Conservation (phyloP, 2,888 invertebrate species). For the Eudasyphora cyanicolor region DNA sequence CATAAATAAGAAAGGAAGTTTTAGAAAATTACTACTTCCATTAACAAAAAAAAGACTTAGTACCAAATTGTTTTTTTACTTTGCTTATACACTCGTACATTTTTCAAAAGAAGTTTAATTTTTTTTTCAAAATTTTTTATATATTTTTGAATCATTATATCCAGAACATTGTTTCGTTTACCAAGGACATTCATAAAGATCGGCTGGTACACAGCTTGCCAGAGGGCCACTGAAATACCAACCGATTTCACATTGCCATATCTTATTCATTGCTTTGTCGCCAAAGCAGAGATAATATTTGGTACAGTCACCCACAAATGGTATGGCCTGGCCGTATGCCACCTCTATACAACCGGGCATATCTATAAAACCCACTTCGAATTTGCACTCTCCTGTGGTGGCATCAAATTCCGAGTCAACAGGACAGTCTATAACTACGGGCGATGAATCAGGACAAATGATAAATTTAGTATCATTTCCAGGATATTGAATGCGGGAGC, state of each 20-base stretch:
- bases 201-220: slow-evolving; percentile 49
- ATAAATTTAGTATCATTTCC: slow-evolving; percentile 62
- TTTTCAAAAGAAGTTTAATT: no score
- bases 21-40: no score
- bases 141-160: no score
- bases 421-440: slow-evolving; percentile 56
- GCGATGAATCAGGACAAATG: slow-evolving; percentile 61
- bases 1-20: no score
- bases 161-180: no score
- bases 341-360: slow-evolving; percentile 33
- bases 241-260: slow-evolving; percentile 22
- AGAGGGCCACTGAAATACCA: slow-evolving; percentile 43
- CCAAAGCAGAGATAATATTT: slow-evolving; percentile 58
- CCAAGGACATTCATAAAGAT: slow-evolving; percentile 53
- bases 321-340: slow-evolving; percentile 44
- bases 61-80: no score
- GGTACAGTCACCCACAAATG: slow-evolving; percentile 49
- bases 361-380: neutral
- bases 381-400: slow-evolving; percentile 59
- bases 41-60: no score
- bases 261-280: slow-evolving; percentile 3
- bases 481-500: slow-evolving; percentile 62
- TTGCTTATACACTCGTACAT: no score
- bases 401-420: slow-evolving; percentile 60
- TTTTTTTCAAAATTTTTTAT: no score